Percentiles rank a stretch among this genome's conserved stretches.
Conservation (phyloP, 2,888 invertebrate genomes). For the Mythimna vitellina region DNA sequence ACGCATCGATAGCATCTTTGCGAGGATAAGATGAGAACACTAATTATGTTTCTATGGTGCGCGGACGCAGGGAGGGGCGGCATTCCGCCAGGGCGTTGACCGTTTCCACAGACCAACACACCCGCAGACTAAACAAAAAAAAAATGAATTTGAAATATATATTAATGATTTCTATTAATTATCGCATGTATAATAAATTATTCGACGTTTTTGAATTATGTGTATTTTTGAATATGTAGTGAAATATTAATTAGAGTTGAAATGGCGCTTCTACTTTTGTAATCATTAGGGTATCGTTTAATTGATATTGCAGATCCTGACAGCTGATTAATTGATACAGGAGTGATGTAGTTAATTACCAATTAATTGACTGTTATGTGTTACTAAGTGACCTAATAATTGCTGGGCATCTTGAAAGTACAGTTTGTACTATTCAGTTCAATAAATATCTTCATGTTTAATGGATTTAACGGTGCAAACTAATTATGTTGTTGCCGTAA, state of each 20-base stretch:
- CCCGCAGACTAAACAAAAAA: conserved; percentile 63
- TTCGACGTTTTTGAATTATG: conserved; percentile 60
- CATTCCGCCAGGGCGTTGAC: conserved; percentile 85
- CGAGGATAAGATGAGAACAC: conserved; percentile 83
- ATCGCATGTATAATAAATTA: conserved; percentile 63
- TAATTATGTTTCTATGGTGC: conserved; percentile 88
- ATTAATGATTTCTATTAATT: conserved; percentile 68
- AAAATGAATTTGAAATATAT: conserved; percentile 65
- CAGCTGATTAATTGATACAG: conserved; percentile 34
- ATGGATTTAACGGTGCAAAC: too few relatives aligned
- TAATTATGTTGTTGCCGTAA: conserved; percentile 5
- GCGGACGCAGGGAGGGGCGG: conserved; percentile 80
- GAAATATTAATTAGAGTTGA: conserved; percentile 50
- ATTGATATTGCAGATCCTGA: conserved; percentile 41
- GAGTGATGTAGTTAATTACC: conserved; percentile 33
- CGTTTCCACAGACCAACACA: conserved; percentile 66
- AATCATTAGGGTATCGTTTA: conserved; percentile 45
- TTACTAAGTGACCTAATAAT: conserved; percentile 21
- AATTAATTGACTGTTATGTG: conserved; percentile 13
- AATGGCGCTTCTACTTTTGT: conserved; percentile 52
- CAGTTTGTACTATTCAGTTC: not conserved
- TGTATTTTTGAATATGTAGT: conserved; percentile 44
- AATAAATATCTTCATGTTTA: not conserved
- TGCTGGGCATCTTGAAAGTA: not conserved
- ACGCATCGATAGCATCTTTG: conserved; percentile 73